Percentiles rank a stretch among this genome's conserved stretches.
phyloP scores from a whole-genome alignment of 2,797 vertebrate species.

The Intellagama lesueurii region DNA sequence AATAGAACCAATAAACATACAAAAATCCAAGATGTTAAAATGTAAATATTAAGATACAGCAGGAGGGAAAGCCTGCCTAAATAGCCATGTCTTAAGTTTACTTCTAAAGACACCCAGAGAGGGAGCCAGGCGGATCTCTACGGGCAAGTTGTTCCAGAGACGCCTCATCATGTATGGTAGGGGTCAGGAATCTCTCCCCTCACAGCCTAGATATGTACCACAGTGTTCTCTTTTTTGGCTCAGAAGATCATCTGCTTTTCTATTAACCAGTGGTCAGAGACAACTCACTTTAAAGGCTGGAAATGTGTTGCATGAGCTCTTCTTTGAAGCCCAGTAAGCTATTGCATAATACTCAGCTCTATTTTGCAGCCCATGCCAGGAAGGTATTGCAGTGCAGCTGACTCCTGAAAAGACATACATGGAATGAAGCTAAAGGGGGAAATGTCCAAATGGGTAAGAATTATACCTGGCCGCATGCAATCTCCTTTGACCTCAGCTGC shows the following conservation, averaged over 20 bases:
- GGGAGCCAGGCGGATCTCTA: too few relatives aligned
- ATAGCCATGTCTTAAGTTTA: too few relatives aligned
- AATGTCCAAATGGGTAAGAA: background rate
- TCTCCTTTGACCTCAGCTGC: background rate
- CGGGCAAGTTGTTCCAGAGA: too few relatives aligned
- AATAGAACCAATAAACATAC: too few relatives aligned
- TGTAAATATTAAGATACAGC: too few relatives aligned
- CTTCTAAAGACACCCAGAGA: too few relatives aligned
- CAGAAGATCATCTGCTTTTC: background rate
- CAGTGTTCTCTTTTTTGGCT: background rate
- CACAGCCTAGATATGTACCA: background rate
- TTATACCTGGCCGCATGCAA: background rate
- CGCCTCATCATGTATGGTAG: conserved; percentile 10
- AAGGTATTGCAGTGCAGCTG: background rate
- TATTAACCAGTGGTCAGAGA: background rate
- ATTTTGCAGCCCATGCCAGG: background rate
- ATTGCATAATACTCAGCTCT: background rate
- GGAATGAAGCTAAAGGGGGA: background rate
- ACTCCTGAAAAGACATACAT: background rate
- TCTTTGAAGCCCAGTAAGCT: background rate
- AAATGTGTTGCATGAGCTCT: too few relatives aligned
- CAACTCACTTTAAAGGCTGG: background rate
- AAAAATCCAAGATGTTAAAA: too few relatives aligned
- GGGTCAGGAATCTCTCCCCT: background rate
- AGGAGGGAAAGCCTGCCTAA: too few relatives aligned